Evolutionary conservation across 2,113 vertebrate genomes (phyloP).

Genomic region (Pluvialis apricaria): DNA sequence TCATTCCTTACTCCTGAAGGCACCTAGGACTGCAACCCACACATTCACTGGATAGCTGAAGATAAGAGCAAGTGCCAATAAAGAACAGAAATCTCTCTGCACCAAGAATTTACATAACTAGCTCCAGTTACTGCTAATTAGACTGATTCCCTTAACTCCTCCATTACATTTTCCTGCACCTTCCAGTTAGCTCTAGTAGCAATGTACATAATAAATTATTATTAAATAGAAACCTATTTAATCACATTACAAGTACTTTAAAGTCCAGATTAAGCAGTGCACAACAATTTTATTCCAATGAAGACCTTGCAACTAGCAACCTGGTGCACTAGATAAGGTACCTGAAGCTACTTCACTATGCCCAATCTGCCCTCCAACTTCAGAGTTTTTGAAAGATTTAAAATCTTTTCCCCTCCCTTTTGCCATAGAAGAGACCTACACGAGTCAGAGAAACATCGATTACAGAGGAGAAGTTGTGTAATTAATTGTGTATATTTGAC

Average conservation of each 20-base stretch:
- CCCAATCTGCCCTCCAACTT: background rate
- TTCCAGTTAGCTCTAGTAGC: background rate
- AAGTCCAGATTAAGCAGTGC: background rate
- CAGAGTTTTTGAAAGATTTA: background rate
- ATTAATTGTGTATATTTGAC: background rate
- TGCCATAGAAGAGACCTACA: background rate
- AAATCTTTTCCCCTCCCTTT: background rate
- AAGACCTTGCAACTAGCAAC: background rate
- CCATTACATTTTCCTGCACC: background rate
- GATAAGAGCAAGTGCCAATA: background rate
- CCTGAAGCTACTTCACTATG: background rate
- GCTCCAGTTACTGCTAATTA: background rate
- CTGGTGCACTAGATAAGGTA: background rate
- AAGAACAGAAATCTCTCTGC: background rate
- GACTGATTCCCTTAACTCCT: background rate
- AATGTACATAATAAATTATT: background rate
- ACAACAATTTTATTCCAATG: background rate
- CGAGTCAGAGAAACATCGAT: background rate
- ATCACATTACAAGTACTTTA: background rate
- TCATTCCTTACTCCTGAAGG: background rate
- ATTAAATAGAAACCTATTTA: background rate
- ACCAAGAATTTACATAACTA: conserved; percentile 30
- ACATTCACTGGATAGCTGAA: background rate
- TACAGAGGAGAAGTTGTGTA: background rate
- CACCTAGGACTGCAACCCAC: background rate